Percentiles rank a stretch among this genome's conserved stretches.
Evolutionary conservation across 2,797 vertebrate genomes (phyloP).

Genomic region (Tapirus indicus): DNA sequence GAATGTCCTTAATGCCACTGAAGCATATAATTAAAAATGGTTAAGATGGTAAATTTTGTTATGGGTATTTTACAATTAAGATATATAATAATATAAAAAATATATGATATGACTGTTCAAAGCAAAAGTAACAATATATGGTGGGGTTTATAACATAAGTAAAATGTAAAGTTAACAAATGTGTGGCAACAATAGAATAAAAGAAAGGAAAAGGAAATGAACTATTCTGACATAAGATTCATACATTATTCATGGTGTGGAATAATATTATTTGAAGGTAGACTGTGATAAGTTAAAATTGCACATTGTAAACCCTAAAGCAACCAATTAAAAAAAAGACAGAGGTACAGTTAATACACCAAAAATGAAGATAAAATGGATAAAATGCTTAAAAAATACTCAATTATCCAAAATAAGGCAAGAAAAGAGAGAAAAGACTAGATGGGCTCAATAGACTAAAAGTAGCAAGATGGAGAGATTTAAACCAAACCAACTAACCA

Average conservation of each 20-base stretch:
- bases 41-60: not conserved
- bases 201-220: not conserved
- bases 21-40: not conserved
- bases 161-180: not conserved
- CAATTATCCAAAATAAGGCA: not conserved
- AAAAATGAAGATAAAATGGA: not conserved
- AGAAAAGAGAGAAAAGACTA: not conserved
- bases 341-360: not conserved
- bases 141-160: not conserved
- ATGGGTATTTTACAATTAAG: not conserved
- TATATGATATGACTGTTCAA: not conserved
- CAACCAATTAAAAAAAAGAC: not conserved
- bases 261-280: not conserved
- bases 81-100: constrained; percentile 17
- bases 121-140: not conserved
- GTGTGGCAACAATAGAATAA: not conserved
- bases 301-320: not conserved
- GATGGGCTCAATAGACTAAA: not conserved
- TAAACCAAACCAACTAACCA: not conserved
- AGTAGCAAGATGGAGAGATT: not conserved
- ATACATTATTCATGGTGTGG: not conserved
- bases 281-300: not conserved
- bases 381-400: not conserved
- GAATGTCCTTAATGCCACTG: not conserved
- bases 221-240: not conserved